Conservation (phyloP, 2,888 invertebrate genomes). For the Eudasyphora cyanicolor region DNA sequence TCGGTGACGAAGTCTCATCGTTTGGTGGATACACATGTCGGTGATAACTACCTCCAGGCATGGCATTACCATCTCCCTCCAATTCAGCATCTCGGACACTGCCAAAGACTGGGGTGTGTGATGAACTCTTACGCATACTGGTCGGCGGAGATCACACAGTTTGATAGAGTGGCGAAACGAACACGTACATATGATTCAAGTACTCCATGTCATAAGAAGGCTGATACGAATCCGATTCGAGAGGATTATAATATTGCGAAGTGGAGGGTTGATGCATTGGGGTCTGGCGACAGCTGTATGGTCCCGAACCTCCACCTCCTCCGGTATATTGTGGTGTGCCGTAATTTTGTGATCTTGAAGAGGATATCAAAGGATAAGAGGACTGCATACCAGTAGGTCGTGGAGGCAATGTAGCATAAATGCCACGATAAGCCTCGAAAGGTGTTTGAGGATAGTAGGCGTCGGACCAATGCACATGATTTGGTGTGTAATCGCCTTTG, state of each 20-base stretch:
- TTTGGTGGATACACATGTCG: slow-evolving; percentile 80
- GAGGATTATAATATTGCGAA: slow-evolving; percentile 78
- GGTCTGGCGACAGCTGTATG: slow-evolving; percentile 80
- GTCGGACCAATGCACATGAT: slow-evolving; percentile 85
- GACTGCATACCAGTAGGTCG: slow-evolving; percentile 71
- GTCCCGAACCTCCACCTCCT: slow-evolving; percentile 72
- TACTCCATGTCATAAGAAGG: slow-evolving; percentile 80
- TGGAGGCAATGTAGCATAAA: slow-evolving; percentile 81
- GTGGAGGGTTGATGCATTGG: slow-evolving; percentile 79
- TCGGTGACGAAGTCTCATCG: slow-evolving; percentile 78
- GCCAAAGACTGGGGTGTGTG: slow-evolving; percentile 79
- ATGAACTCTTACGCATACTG: slow-evolving; percentile 77
- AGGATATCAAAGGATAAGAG: slow-evolving; percentile 72
- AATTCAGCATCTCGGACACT: slow-evolving; percentile 78
- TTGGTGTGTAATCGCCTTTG: slow-evolving; percentile 84
- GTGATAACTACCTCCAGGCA: slow-evolving; percentile 72
- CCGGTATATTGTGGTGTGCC: slow-evolving; percentile 77
- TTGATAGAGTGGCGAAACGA: slow-evolving; percentile 79
- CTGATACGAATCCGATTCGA: slow-evolving; percentile 79
- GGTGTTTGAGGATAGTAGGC: slow-evolving; percentile 84
- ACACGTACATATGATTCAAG: slow-evolving; percentile 79
- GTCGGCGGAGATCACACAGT: slow-evolving; percentile 80
- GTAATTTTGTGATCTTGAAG: slow-evolving; percentile 76
- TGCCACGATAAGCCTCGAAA: slow-evolving; percentile 82
- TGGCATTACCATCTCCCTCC: slow-evolving; percentile 74